phyloP scores from a whole-genome alignment of 2,888 invertebrate species.

The Synanthedon vespiformis region DNA sequence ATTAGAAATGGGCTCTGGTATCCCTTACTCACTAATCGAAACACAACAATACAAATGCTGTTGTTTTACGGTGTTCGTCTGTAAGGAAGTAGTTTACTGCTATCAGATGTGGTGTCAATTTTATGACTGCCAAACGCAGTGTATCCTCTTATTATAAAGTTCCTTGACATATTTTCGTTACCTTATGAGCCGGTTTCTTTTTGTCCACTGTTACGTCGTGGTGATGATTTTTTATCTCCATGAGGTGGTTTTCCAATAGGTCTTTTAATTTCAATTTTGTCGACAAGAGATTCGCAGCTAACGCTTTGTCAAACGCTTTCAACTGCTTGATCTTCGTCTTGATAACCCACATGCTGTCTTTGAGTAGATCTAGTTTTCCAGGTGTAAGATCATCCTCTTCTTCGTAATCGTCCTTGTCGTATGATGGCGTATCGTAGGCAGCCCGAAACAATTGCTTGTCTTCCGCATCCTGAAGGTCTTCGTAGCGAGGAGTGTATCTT shows the following conservation, averaged over 20 bases:
- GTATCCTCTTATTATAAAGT: too few relatives aligned
- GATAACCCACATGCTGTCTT: constrained; percentile 52
- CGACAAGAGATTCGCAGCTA: constrained; percentile 44
- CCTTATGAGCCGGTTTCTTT: constrained; percentile 29
- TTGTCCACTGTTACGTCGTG: constrained; percentile 23
- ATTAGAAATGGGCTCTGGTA: too few relatives aligned
- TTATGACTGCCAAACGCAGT: too few relatives aligned
- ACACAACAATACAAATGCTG: too few relatives aligned
- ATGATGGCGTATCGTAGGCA: constrained; percentile 48
- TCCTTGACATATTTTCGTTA: too few relatives aligned
- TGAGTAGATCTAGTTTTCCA: constrained; percentile 48
- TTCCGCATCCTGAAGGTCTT: constrained; percentile 49
- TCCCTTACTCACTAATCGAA: too few relatives aligned
- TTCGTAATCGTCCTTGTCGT: constrained; percentile 37
- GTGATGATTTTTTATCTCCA: constrained; percentile 32
- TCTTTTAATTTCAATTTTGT: constrained; percentile 54
- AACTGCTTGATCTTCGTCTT: constrained; percentile 52
- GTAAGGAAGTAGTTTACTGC: too few relatives aligned
- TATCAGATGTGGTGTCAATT: too few relatives aligned
- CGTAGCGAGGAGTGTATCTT: constrained; percentile 34
- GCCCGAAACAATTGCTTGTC: constrained; percentile 49
- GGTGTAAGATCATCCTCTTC: constrained; percentile 30
- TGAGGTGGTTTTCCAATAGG: constrained; percentile 27
- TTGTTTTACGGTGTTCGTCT: too few relatives aligned
- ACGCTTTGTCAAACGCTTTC: constrained; percentile 49